Evolutionary conservation across 2,113 vertebrate genomes (phyloP).

Genomic region (Ailurus styani): DNA sequence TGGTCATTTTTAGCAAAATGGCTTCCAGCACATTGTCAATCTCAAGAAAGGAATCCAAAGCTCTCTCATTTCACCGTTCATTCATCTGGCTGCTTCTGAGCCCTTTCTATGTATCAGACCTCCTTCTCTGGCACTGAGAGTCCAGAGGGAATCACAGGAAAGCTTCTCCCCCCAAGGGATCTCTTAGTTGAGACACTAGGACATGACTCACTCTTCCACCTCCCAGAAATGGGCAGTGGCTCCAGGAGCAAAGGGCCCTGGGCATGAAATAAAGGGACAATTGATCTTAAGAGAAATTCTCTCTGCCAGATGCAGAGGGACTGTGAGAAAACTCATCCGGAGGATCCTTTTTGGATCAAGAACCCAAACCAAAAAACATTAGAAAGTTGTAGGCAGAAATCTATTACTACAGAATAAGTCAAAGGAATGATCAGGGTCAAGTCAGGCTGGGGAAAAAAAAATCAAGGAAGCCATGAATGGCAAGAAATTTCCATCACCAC

Average conservation of each 20-base stretch:
- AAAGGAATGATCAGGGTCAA: neutral
- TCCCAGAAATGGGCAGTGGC: fast-evolving
- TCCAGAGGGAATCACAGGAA: too few relatives aligned
- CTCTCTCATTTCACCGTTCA: neutral
- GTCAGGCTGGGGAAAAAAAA: neutral
- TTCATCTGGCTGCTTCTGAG: neutral
- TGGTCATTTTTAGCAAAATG: conserved; percentile 3
- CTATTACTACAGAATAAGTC: neutral
- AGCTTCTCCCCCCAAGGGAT: neutral
- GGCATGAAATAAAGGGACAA: fast-evolving
- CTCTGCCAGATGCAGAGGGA: neutral
- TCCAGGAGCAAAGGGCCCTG: too few relatives aligned
- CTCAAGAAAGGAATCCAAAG: neutral
- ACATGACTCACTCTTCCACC: fast-evolving
- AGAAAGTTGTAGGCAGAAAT: neutral
- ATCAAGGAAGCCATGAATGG: neutral
- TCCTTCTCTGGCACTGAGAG: neutral
- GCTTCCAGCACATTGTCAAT: neutral
- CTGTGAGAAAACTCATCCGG: too few relatives aligned
- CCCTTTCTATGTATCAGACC: neutral
- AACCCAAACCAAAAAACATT: neutral
- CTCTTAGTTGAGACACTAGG: neutral
- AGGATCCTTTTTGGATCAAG: neutral
- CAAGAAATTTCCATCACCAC: neutral
- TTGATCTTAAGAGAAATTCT: neutral